Percentiles rank a stretch among this genome's conserved stretches.
Conservation (phyloP, 92 coral and sea anemone genomes). For the Porites evermanni region DNA sequence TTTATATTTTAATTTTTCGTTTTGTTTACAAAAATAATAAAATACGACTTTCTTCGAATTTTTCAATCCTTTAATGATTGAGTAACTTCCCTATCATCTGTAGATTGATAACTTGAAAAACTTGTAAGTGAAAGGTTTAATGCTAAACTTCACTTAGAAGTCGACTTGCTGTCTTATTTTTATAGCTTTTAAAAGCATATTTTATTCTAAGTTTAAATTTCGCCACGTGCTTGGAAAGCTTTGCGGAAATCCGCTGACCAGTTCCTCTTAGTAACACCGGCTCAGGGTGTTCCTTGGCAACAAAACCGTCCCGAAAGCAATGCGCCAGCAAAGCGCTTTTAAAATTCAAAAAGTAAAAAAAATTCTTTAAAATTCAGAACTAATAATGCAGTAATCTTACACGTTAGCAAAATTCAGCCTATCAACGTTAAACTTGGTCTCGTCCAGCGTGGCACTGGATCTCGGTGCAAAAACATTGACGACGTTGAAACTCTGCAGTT, state of each 20-base stretch:
- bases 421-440: constrained; percentile 18
- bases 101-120: too few relatives aligned
- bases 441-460: constrained; percentile 74
- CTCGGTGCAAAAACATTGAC: constrained; percentile 1
- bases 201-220: not conserved
- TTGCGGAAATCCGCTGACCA: not conserved
- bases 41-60: too few relatives aligned
- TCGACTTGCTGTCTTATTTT: not conserved
- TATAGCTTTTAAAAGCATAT: too few relatives aligned
- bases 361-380: constrained; percentile 48
- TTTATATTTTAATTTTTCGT: too few relatives aligned
- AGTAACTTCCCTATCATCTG: too few relatives aligned
- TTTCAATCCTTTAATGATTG: too few relatives aligned
- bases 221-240: constrained; percentile 20
- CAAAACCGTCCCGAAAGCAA: constrained; percentile 40
- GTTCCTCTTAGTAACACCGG: not conserved
- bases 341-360: constrained; percentile 34
- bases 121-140: too few relatives aligned
- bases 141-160: too few relatives aligned
- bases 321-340: constrained; percentile 69
- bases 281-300: constrained; percentile 33
- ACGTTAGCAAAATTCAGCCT: constrained; percentile 65
- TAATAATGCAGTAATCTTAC: constrained; percentile 47
- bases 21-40: too few relatives aligned
- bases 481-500: not conserved